Base-by-base conservation (phyloP, 2,113 vertebrate species). In the Dendropsophus ebraccatus region DNA sequence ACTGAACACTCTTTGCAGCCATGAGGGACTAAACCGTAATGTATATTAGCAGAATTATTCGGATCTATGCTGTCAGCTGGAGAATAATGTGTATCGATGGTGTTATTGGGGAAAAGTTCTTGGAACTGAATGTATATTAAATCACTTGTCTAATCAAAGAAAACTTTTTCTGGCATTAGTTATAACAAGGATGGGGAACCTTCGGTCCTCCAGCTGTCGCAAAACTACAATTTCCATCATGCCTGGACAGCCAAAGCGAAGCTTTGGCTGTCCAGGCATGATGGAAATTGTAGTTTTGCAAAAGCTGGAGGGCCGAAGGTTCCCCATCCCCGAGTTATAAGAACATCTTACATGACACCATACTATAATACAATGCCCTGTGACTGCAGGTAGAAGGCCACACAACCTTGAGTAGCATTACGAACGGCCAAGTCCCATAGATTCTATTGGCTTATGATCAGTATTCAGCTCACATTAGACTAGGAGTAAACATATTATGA, bases 381-480 rank as follows among this genome's bases (percentile, higher is more conserved):
- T 5, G 21, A n/a, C 37, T 70, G 32, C 30, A 65, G 62, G 13
- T 32, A 32, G 72, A 23, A n/a, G n/a, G 16, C 6, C 30, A 49
- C 4, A 49, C 6, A 49, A 41, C 72, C 25, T 25, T 14, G 23
- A 47, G 37, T 16, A n/a, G 21, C 41, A 25, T 73, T n/a, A 45
- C n/a, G 41, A 41, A 50, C 17, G 47, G 73, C 49, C 47, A 76
- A 41, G n/a, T 16, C 41, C 10, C 13, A 5, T 16, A 25, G 23
- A 25, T 19, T 16, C 41, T 25, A 28, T 28, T 16, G 49, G 65
- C 65, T 2, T 25, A 50, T 1, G 6, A 76, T 28, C 50, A 77
- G 54, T 52, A 77, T 77, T 52, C 74, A 77, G 49, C 45, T 25
- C 21, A 65, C 78, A 81, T 47, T 28, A 65, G 47, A 62, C 45